Evolutionary conservation across 2,888 invertebrate species (phyloP).

Genomic region (Pristionchus fissidentatus): DNA sequence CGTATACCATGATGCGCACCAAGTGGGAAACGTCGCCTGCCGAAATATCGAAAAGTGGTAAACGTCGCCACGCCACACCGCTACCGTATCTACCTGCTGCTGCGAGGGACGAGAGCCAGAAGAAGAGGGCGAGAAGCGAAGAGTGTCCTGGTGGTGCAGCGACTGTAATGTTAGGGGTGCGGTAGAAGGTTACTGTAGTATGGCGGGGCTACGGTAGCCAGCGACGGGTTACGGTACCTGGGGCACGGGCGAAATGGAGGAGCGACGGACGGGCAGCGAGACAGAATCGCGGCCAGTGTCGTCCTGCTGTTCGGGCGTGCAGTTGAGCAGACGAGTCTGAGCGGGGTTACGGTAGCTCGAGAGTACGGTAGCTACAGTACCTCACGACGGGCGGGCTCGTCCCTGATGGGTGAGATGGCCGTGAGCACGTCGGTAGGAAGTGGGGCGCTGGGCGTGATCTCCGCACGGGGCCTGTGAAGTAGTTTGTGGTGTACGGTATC

Average conservation of each 20-base stretch:
- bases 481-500: neutral
- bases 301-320: neutral
- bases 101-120: too few relatives aligned
- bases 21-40: neutral
- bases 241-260: neutral
- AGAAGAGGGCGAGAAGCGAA: neutral
- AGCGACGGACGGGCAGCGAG: neutral
- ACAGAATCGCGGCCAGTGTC: neutral
- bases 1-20: neutral
- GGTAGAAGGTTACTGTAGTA: neutral
- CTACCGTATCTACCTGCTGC: too few relatives aligned
- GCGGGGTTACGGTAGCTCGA: neutral
- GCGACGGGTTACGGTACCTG: neutral
- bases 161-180: neutral
- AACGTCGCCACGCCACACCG: too few relatives aligned
- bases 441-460: neutral
- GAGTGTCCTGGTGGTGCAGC: neutral
- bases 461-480: too few relatives aligned
- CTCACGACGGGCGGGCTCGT: slow-evolving; percentile 36
- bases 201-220: neutral
- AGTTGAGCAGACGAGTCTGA: neutral
- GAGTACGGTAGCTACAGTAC: neutral
- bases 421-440: neutral
- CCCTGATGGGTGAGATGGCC: neutral
- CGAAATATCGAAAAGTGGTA: neutral